Percentiles rank a stretch among this genome's conserved stretches.
Evolutionary conservation across 1,140 invertebrate species (phyloP).

Genomic region (Monomorium pharaonis): DNA sequence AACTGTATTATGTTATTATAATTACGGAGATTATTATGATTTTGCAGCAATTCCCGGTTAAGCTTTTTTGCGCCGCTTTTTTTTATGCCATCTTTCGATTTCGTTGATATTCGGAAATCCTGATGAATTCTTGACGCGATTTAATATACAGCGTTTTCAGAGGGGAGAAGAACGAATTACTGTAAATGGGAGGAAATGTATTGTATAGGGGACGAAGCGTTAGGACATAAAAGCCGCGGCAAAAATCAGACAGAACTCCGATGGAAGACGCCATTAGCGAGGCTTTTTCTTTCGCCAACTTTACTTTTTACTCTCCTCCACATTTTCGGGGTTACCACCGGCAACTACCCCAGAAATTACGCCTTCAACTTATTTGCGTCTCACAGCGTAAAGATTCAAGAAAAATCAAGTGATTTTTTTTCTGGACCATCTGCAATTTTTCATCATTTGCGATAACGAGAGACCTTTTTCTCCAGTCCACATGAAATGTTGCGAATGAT

Average conservation of each 20-base stretch:
- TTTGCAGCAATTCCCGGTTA: background rate
- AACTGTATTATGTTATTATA: background rate
- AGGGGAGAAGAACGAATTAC: conserved; percentile 18
- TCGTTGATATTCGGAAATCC: background rate
- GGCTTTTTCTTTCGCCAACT: conserved; percentile 35
- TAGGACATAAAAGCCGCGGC: conserved; percentile 32
- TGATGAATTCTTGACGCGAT: conserved; percentile 24
- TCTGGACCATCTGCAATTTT: background rate
- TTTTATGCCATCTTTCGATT: background rate
- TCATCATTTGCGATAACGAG: background rate
- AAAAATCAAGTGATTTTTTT: no score
- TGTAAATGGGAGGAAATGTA: conserved; percentile 50
- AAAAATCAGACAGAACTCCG: conserved; percentile 36
- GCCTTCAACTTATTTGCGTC: conserved; percentile 9
- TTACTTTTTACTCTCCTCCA: conserved; percentile 31
- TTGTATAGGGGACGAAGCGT: conserved; percentile 21
- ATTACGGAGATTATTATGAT: background rate
- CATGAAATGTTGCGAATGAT: background rate
- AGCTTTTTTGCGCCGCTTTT: background rate
- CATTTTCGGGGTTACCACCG: conserved; percentile 30
- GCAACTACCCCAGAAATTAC: conserved; percentile 2
- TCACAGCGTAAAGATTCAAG: background rate
- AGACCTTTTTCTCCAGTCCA: background rate
- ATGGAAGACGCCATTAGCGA: conserved; percentile 33
- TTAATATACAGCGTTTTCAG: conserved; percentile 37